Evolutionary conservation across 2,797 vertebrate species (phyloP), one percentile per base, ranked within the genome.

Genomic region (Pteronotus mesoamericanus): DNA sequence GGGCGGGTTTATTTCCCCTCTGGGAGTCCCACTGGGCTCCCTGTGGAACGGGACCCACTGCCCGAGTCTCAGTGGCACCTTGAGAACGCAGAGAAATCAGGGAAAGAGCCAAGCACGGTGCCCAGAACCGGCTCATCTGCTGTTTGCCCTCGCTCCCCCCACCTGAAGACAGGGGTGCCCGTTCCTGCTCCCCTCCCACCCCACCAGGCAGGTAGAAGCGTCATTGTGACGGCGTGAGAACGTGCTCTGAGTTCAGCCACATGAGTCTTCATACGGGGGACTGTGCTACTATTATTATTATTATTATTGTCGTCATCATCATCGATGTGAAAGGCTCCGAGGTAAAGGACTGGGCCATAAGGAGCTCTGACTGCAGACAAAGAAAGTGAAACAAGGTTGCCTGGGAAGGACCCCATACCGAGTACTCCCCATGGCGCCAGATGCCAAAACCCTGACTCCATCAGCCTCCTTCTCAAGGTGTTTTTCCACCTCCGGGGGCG

Each of bases 361-460:
- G 29, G 78, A 89, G 69, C 39, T 68, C 69, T 3, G 39, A 34
- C 74, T 77, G 42, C 78, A 94, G 85, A 93, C 80, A 91, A 95
- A 96, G 95, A 44, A 61, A 83, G 42, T 64, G 66, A 86, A 53
- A 39, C 66, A 51, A n/a, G 89, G 46, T 69, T 48, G 32, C 53
- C 66, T 39, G 29, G 75, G 82, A 97, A 96, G 95, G 91, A 77
- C 39, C 75, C 74, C 91, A 59, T 42, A 61, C 91, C n/a, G 37
- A 42, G 42, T 53, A 34, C 74, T 74, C 92, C 95, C 95, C 37
- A 16, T 1, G 37, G 88, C 0, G 75, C 91, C 59, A 44, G 93
- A 96, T 96, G 92, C 94, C 96, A 86, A 91, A 96, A 61, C 10
- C 83, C 88, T 72, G 92, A 51, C 86, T 95, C 92, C 51, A 59